Evolutionary conservation across 2,113 vertebrate genomes (phyloP), one percentile per base, ranked within the genome.

Genomic region (Tachuris rubrigastra): DNA sequence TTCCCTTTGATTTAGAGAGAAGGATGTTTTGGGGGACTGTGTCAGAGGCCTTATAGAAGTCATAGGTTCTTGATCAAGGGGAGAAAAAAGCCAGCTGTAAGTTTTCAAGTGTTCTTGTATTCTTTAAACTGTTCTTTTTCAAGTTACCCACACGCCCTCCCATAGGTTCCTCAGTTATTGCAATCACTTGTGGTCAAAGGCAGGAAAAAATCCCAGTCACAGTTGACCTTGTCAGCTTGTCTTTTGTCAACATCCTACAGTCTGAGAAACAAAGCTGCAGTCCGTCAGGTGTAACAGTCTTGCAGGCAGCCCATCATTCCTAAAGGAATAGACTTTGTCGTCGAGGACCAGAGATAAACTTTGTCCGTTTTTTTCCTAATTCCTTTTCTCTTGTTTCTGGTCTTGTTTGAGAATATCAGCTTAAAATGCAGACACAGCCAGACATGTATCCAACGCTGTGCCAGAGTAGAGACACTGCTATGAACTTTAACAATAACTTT

Each of bases 51-150:
- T 62, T 74, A 37, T 2, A 30, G 19, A 86, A 82, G 9, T 67
- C 4, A 10, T 12, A 22, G 8, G 22, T 65, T 88, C 86, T 91
- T 79, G 79, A 89, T 69, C 12, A 53, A 53, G 21, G 21, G 23
- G 24, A 6, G 8, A 7, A 15, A n/a, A 52, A 14, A 7, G 2
- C 28, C 78, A 58, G 27, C 12, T 0, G 0, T 20, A 74, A 56
- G 4, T 89, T 82, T 91, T 58, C 46, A 39, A 28, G 11, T 58
- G 22, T 35, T 17, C 14, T 80, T 0, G 0, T 58, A 11, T 63
- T 81, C 42, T 88, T 85, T 37, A 69, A 85, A 55, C 12, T 59
- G 6, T 44, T 77, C 12, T 67, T 80, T 59, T 30, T 10, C 23
- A 71, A 58, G 7, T 78, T 85, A 14, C 12, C 23, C 30, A 35